Conservation (phyloP, 2,888 invertebrate species). For the Phyto melanocephala region DNA sequence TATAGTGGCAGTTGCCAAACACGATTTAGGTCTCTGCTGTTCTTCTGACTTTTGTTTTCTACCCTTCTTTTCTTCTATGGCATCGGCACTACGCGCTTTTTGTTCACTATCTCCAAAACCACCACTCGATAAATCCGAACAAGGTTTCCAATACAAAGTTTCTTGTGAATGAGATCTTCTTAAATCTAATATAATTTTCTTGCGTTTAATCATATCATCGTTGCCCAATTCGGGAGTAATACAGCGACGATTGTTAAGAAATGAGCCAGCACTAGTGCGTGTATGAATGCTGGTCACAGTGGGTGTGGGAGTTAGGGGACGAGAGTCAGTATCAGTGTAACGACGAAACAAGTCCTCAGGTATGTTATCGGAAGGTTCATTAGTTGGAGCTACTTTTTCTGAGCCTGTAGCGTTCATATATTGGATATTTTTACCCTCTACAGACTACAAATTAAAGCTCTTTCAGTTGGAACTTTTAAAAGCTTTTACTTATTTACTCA, state of each 20-base stretch:
- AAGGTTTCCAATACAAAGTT: constrained; percentile 80
- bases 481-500: constrained; percentile 70
- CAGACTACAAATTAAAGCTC: constrained; percentile 53
- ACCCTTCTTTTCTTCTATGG: constrained; percentile 72
- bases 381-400: constrained; percentile 1
- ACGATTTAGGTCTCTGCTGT: constrained; percentile 73
- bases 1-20: constrained; percentile 67
- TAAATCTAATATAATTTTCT: constrained; percentile 86
- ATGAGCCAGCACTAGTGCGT: constrained; percentile 82
- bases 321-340: constrained; percentile 91
- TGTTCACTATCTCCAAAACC: constrained; percentile 63
- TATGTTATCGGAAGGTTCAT: constrained; percentile 82
- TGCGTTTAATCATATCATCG: constrained; percentile 80
- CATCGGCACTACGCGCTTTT: constrained; percentile 73
- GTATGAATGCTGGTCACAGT: constrained; percentile 87
- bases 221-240: constrained; percentile 85
- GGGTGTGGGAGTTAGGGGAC: constrained; percentile 89
- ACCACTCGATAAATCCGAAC: constrained; percentile 77
- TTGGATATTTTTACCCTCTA: constrained; percentile 70
- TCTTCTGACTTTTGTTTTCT: constrained; percentile 71
- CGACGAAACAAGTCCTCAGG: constrained; percentile 88
- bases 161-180: constrained; percentile 79
- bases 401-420: constrained; percentile 60
- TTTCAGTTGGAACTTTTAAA: background rate
- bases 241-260: constrained; percentile 81